These are phyloP conservation scores for Hypomecis punctinalis DNA, from an alignment of 2,888 invertebrate species.

Conservation along the genomic window DNA sequence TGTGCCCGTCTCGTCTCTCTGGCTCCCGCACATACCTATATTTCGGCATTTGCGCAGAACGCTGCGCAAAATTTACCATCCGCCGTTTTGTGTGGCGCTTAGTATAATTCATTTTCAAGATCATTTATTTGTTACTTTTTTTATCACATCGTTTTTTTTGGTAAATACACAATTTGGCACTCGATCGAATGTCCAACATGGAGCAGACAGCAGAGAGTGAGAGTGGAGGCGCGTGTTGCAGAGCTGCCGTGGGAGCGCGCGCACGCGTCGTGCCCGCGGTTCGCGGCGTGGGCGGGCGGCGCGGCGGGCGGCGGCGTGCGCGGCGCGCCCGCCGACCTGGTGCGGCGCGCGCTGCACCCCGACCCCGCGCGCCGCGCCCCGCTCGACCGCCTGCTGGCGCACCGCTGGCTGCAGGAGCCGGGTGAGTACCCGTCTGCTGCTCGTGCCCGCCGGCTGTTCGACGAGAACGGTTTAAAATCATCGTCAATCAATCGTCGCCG, in stretches of 20 bases:
- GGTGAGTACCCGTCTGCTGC: constrained; percentile 31
- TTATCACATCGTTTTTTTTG: too few relatives aligned
- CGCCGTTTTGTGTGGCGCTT: too few relatives aligned
- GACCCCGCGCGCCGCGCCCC: constrained; percentile 87
- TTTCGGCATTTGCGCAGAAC: too few relatives aligned
- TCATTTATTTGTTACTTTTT: too few relatives aligned
- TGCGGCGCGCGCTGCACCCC: constrained; percentile 90
- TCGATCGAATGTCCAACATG: too few relatives aligned
- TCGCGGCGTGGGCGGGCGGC: constrained; percentile 84
- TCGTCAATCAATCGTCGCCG: too few relatives aligned
- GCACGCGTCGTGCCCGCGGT: constrained; percentile 88
- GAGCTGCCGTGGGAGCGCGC: constrained; percentile 98
- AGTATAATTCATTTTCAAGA: too few relatives aligned
- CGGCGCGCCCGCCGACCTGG: constrained; percentile 89
- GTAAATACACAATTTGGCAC: too few relatives aligned
- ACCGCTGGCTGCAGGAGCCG: constrained; percentile 67
- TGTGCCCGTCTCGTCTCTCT: too few relatives aligned
- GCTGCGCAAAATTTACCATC: too few relatives aligned
- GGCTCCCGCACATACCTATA: too few relatives aligned
- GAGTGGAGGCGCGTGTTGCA: constrained; percentile 61
- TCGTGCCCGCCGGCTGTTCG: constrained; percentile 17
- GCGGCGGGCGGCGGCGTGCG: constrained; percentile 70
- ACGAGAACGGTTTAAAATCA: constrained; percentile 6
- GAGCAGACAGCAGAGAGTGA: too few relatives aligned
- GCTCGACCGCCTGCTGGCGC: constrained; percentile 88